phyloP scores from a whole-genome alignment of 2,113 vertebrate genomes.

The Ophiodon elongatus region DNA sequence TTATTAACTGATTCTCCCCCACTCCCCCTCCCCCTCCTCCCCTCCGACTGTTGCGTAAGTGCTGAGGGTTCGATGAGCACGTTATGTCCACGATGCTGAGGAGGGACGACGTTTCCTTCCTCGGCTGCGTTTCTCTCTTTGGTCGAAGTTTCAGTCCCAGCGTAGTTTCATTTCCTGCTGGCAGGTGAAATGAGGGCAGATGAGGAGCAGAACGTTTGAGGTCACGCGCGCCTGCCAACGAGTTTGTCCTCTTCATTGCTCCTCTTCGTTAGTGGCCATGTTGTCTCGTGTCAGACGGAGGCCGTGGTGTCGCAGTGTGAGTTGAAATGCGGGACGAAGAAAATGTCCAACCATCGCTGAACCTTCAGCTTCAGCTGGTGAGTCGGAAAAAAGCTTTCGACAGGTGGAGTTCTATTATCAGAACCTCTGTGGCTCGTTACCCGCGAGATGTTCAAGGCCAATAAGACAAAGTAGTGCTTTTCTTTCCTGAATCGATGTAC shows the following conservation, averaged over 20 bases:
- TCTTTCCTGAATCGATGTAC: constrained; percentile 4
- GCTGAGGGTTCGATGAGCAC: neutral
- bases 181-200: constrained; percentile 61
- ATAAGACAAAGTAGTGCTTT: constrained; percentile 7
- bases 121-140: neutral
- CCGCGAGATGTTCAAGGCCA: neutral
- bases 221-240: neutral
- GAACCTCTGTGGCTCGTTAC: constrained; percentile 10
- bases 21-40: too few species aligned
- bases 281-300: neutral
- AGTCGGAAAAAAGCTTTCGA: neutral
- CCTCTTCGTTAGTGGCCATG: neutral
- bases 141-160: neutral
- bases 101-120: neutral
- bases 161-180: constrained; percentile 66
- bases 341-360: neutral
- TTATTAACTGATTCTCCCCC: neutral
- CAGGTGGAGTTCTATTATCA: constrained; percentile 31
- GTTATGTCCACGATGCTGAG: neutral
- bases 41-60: neutral
- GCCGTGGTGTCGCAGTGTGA: constrained; percentile 18
- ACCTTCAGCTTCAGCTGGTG: neutral
- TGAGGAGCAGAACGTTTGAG: neutral
- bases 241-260: neutral
- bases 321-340: constrained; percentile 10